A percentile compares a stretch with the other conserved stretches of the same genome.
Evolutionary conservation across 2,113 vertebrate genomes (phyloP).

Genomic region (Toxotes chatareus): DNA sequence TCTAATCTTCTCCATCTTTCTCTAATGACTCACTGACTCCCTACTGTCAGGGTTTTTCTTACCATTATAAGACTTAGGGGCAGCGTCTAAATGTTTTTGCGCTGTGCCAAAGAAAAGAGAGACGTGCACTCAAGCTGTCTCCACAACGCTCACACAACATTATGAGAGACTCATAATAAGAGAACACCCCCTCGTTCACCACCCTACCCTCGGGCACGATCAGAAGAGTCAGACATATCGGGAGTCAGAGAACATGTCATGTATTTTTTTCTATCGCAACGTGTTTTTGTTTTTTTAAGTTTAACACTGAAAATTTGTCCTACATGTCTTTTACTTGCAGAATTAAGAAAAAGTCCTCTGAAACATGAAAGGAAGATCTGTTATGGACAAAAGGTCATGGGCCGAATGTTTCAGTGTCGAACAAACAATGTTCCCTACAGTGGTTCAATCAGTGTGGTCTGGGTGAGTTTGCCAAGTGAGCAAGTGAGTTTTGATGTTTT

Average conservation of each 20-base stretch:
- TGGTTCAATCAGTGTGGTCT: not conserved
- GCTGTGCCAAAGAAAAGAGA: not conserved
- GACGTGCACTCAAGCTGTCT: no score
- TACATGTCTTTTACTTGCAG: not conserved
- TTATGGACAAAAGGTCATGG: not conserved
- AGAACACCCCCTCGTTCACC: no score
- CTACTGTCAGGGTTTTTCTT: not conserved
- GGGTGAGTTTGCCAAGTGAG: not conserved
- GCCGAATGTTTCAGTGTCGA: constrained; percentile 4
- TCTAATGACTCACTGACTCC: not conserved
- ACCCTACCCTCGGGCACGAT: no score
- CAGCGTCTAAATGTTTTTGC: not conserved
- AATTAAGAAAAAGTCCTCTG: not conserved
- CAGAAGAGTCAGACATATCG: no score
- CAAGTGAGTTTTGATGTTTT: not conserved
- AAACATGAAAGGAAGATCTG: not conserved
- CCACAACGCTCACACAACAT: no score
- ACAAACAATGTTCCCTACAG: not conserved
- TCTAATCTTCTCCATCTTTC: constrained; percentile 18
- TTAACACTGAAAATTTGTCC: not conserved
- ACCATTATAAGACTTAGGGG: not conserved
- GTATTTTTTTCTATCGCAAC: no score
- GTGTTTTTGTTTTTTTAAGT: not conserved
- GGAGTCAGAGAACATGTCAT: no score
- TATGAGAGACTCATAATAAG: no score